Evolutionary conservation across 2,888 invertebrate genomes (phyloP), one percentile per base, ranked within the genome.

Genomic region (Antheraea assamensis): DNA sequence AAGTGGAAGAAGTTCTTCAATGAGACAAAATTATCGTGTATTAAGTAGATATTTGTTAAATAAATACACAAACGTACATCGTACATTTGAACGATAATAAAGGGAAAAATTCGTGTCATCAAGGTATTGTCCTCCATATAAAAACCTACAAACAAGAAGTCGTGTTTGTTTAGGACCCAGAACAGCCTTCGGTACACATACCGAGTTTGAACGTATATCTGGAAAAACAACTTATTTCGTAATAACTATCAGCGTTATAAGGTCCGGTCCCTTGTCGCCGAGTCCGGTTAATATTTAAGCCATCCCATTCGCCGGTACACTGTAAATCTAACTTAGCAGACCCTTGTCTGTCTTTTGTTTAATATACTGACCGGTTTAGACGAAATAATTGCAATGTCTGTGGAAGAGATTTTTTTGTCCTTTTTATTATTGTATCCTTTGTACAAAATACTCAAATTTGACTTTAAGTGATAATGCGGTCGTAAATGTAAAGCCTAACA

Each of bases 301-400:
- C 75, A 72, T 61, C 15, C 58, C 21, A 73, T 73, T 73, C 73
- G 70, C 73, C 42, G 42, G 70, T 68, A 74, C 75, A 61, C 75
- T 74, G 78, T 81, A 81, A 82, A 80, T 82, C 81, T 78, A 78
- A 75, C 78, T 79, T 79, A 76, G 64, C 49, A 70, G 68, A 74
- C 77, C 76, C 74, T 77, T 73, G 77, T 77, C 76, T 73, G 73
- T 73, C 73, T 70, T 30, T 15, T 71, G 42, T 71, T 71, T 71
- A 71, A 71, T 52, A 49, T 71, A 49, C 24, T 7, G 47, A 55
- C 35, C 17, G 49, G 30, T 71, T 52, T 52, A 49, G 30, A 30
- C 30, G 24, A 71, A 71, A 31, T 52, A 71, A 24, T 71, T 71
- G 49, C 27, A 17, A 52, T 30, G 27, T 52, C 49, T 71, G 49